phyloP scores from a whole-genome alignment of 2,888 invertebrate genomes.

The Xestia xanthographa region DNA sequence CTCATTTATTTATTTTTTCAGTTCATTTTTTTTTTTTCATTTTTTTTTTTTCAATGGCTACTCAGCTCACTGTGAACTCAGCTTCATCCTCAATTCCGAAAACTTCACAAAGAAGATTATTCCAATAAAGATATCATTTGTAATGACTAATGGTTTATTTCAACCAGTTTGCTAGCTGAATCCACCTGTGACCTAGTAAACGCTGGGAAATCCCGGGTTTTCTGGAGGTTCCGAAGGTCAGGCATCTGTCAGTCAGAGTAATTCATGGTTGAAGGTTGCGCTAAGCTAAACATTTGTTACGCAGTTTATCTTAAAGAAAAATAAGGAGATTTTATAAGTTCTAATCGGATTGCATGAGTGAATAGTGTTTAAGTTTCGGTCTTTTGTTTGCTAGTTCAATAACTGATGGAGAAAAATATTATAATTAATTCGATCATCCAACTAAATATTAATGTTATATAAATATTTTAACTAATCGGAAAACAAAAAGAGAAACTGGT shows the following conservation, averaged over 20 bases:
- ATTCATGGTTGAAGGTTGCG: conserved; percentile 33
- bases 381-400: background rate
- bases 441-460: background rate
- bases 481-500: background rate
- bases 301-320: conserved; percentile 12
- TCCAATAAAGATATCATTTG: conserved; percentile 15
- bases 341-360: background rate
- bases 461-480: background rate
- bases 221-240: conserved; percentile 19
- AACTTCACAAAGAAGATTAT: conserved; percentile 12
- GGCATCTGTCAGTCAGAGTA: conserved; percentile 23
- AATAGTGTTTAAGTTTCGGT: background rate
- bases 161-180: background rate
- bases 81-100: background rate
- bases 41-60: no score
- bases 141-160: conserved; percentile 28
- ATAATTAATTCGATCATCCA: background rate
- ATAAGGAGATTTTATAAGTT: background rate
- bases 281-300: conserved; percentile 31
- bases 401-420: background rate
- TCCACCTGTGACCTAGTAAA: conserved; percentile 38
- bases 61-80: no score
- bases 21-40: no score
- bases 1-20: no score
- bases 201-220: conserved; percentile 14